These are phyloP conservation scores for Eulemur mongoz DNA, from an alignment of 2,797 vertebrate genomes.

Conservation along the genomic window DNA sequence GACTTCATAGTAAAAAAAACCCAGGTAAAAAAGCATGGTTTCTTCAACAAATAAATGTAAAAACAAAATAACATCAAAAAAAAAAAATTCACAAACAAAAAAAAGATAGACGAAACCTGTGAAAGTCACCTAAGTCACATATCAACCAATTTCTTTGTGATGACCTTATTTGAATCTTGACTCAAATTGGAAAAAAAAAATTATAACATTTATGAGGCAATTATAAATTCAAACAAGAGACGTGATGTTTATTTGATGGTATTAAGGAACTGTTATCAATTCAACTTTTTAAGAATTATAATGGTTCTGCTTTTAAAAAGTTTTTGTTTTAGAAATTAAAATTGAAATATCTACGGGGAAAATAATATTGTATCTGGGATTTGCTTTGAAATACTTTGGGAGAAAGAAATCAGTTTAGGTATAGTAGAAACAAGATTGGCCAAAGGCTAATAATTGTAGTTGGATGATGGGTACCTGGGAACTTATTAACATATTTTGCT, in stretches of 20 bases:
- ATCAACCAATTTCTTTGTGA: background rate
- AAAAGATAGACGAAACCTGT: background rate
- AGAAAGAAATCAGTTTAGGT: background rate
- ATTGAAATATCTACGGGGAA: background rate
- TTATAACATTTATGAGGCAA: background rate
- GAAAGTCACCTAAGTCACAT: background rate
- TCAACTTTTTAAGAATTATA: background rate
- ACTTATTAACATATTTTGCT: background rate
- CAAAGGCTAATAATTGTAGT: background rate
- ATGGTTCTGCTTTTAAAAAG: background rate
- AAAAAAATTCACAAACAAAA: background rate
- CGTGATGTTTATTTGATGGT: background rate
- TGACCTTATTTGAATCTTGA: background rate
- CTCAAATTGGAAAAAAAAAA: background rate
- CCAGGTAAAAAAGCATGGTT: background rate
- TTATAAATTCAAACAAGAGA: background rate
- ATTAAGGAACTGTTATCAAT: background rate
- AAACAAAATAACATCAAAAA: background rate
- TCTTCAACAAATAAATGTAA: background rate
- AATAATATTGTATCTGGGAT: background rate
- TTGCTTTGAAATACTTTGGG: background rate
- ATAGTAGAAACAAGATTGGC: background rate
- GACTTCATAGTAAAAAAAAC: background rate
- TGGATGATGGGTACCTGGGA: background rate
- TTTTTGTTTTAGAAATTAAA: background rate